Conservation (phyloP, 2,888 invertebrate species). For the Dugesia japonica region DNA sequence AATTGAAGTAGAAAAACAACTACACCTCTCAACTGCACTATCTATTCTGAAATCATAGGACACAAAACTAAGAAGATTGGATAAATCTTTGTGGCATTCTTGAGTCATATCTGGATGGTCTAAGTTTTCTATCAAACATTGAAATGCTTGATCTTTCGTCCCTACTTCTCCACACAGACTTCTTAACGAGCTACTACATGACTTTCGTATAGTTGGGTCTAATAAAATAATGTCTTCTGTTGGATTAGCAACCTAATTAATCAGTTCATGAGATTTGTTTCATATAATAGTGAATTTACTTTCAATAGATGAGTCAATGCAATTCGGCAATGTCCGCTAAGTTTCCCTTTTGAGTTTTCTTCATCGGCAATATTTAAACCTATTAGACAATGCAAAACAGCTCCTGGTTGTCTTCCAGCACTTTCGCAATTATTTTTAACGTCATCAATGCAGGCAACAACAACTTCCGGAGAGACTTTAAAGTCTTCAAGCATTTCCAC, state of each 20-base stretch:
- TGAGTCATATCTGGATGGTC: not conserved
- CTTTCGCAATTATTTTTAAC: not conserved
- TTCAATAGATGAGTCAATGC: not conserved
- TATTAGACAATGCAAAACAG: slow-evolving; percentile 16
- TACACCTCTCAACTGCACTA: not conserved
- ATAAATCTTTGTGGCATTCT: not conserved
- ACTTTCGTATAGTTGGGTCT: not conserved
- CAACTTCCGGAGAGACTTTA: not conserved
- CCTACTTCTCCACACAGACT: not conserved
- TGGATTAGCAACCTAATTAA: not conserved
- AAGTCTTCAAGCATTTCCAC: not conserved
- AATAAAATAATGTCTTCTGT: not conserved
- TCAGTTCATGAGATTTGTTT: not conserved
- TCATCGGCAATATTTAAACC: not conserved
- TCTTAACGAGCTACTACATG: not conserved
- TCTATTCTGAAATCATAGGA: not conserved
- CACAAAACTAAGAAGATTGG: not conserved
- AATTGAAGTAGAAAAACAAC: not conserved
- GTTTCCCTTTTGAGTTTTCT: not conserved
- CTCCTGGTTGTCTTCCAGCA: not conserved
- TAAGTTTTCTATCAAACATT: not conserved
- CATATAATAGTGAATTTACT: not conserved
- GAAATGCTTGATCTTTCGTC: not conserved
- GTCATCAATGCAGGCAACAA: not conserved
- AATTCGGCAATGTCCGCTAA: not conserved